phyloP scores from a whole-genome alignment of 2,888 invertebrate species.

The Cepaea hortensis region DNA sequence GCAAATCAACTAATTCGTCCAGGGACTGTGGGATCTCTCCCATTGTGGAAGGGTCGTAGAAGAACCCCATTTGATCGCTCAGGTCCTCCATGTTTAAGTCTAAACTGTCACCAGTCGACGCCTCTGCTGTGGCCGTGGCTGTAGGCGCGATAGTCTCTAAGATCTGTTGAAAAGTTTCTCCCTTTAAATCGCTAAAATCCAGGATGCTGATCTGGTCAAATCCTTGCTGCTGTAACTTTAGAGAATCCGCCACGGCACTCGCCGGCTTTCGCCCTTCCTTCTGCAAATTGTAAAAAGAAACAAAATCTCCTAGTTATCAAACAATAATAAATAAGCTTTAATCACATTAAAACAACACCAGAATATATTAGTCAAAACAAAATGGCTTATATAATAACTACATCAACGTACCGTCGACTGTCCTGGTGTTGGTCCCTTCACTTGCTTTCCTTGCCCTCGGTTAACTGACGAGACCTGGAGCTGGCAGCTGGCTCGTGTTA shows the following conservation, averaged over 20 bases:
- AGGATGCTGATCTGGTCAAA: background rate
- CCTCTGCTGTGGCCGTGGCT: conserved; percentile 38
- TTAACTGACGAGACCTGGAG: background rate
- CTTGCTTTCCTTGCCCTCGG: background rate
- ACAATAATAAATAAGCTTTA: background rate
- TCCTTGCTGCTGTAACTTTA: background rate
- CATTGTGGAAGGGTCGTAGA: conserved; percentile 17
- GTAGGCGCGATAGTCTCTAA: background rate
- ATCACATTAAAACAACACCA: background rate
- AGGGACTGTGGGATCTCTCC: conserved; percentile 62
- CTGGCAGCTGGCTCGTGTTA: conserved; percentile 16
- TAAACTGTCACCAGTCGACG: conserved; percentile 14
- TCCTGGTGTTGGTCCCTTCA: background rate
- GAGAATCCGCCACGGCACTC: conserved; percentile 31
- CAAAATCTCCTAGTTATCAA: background rate
- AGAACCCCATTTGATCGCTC: conserved; percentile 1
- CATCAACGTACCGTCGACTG: background rate
- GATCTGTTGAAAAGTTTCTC: background rate
- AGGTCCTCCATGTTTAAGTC: conserved; percentile 39
- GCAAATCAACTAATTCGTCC: conserved; percentile 67
- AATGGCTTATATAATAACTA: too few species aligned
- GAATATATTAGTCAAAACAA: too few species aligned
- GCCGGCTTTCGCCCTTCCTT: conserved; percentile 32
- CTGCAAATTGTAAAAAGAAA: background rate
- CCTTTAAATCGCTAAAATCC: background rate